Percentiles rank a stretch among this genome's conserved stretches.
These are phyloP conservation scores for Drosophila ustulata DNA, from an alignment of 2,888 invertebrate species.

Conservation along the genomic window DNA sequence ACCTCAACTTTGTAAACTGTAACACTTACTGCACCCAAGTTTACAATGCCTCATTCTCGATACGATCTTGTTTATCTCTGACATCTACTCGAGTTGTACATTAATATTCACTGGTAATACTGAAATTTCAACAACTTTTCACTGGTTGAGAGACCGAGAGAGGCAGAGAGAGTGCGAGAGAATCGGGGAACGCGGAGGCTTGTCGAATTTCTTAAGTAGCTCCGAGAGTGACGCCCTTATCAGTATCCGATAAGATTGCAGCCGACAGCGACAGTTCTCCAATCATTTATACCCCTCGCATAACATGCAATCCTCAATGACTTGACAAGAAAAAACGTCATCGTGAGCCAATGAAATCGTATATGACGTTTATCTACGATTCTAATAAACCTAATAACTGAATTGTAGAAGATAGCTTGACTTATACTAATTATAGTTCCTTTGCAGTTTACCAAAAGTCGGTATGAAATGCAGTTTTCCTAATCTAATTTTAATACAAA, in stretches of 20 bases:
- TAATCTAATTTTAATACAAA: not conserved
- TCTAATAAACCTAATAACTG: not conserved
- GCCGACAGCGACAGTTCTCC: slow-evolving; percentile 14
- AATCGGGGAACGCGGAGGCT: slow-evolving; percentile 14
- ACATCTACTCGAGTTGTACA: not conserved
- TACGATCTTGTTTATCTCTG: slow-evolving; percentile 34
- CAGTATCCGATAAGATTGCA: slow-evolving; percentile 54
- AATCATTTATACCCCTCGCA: slow-evolving; percentile 1
- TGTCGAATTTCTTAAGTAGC: slow-evolving; percentile 46
- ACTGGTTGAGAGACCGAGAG: not conserved
- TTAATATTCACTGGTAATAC: not conserved
- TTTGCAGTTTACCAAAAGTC: not conserved
- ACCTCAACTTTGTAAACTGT: slow-evolving; percentile 1
- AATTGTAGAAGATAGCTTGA: not conserved
- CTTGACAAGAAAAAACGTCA: slow-evolving; percentile 11
- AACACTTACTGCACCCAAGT: slow-evolving; percentile 36
- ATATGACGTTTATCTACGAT: slow-evolving; percentile 17
- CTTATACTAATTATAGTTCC: not conserved
- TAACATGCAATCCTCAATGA: slow-evolving; percentile 33
- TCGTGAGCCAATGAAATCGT: slow-evolving; percentile 6
- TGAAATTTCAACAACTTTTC: slow-evolving; percentile 36
- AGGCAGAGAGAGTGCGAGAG: not conserved
- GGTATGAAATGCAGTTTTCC: no score
- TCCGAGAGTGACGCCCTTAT: slow-evolving; percentile 30
- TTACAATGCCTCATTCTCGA: slow-evolving; percentile 12